These are phyloP conservation scores for Archips xylosteana DNA, from an alignment of 2,888 invertebrate species.

Conservation along the genomic window DNA sequence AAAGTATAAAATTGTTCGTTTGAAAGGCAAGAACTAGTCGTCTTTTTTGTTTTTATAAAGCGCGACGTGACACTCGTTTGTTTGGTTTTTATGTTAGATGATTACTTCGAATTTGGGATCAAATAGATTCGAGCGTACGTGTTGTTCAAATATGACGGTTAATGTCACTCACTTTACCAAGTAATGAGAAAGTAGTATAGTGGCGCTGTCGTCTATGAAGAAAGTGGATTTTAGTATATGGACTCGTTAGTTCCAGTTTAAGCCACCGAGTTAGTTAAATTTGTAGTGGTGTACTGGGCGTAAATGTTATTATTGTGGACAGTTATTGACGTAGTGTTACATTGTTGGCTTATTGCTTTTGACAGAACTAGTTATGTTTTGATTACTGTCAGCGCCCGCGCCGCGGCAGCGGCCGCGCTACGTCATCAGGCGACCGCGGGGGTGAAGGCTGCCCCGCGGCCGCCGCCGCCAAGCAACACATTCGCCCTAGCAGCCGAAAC, in stretches of 20 bases:
- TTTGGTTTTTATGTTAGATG: constrained; percentile 58
- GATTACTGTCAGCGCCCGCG: too few species aligned
- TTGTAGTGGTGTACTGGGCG: constrained; percentile 23
- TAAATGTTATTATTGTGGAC: constrained; percentile 29
- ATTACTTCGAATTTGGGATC: constrained; percentile 40
- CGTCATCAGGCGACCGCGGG: too few species aligned
- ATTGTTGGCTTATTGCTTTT: constrained; percentile 4
- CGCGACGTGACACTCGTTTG: constrained; percentile 66
- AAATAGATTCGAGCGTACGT: constrained; percentile 37
- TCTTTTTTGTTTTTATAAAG: constrained; percentile 42
- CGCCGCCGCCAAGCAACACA: too few species aligned
- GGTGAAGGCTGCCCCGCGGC: too few species aligned
- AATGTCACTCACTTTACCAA: constrained; percentile 18
- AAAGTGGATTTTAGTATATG: neutral
- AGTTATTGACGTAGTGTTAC: constrained; percentile 13
- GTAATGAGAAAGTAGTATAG: neutral
- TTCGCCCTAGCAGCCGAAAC: too few species aligned
- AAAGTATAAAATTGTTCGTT: neutral
- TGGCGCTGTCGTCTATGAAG: constrained; percentile 12
- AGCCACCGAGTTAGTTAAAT: constrained; percentile 13
- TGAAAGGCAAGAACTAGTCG: neutral
- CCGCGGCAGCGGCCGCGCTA: too few species aligned
- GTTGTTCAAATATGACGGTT: constrained; percentile 32
- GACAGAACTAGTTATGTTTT: constrained; percentile 2
- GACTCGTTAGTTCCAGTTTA: constrained; percentile 10